phyloP scores from a whole-genome alignment of 35 echinoderm and acorn worm species.

The Nesometra sesokonis region DNA sequence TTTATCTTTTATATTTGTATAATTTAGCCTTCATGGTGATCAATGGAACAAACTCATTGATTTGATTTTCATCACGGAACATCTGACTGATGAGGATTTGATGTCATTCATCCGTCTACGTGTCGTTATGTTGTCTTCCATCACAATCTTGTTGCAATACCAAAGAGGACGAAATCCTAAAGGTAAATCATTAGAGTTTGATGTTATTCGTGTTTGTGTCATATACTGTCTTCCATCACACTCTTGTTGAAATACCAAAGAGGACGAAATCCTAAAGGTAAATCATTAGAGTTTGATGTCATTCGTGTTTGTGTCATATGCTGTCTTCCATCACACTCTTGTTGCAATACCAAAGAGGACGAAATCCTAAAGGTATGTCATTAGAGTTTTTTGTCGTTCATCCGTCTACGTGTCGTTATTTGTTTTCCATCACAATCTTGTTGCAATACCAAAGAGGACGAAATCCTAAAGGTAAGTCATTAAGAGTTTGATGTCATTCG shows the following conservation, averaged over 20 bases:
- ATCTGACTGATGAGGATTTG: background rate
- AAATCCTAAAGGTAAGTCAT: background rate
- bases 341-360: background rate
- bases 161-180: background rate
- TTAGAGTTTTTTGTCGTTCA: background rate
- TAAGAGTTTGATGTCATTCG: background rate
- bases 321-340: background rate
- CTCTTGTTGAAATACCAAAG: background rate
- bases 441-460: background rate
- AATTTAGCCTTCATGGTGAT: background rate
- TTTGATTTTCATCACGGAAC: background rate
- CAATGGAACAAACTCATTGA: slow-evolving; percentile 10
- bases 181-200: background rate
- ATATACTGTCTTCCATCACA: background rate
- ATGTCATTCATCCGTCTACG: background rate
- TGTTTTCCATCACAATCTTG: background rate
- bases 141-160: background rate
- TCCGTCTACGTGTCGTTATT: background rate
- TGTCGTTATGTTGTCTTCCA: background rate
- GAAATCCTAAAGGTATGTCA: background rate
- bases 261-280: background rate
- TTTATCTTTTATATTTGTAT: background rate
- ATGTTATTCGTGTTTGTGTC: too few relatives aligned
- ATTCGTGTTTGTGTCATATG: too few relatives aligned
- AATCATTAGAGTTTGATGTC: too few relatives aligned